A percentile compares a stretch with the other conserved stretches of the same genome.
Conservation (phyloP, 2,797 vertebrate species). For the Labroides dimidiatus region DNA sequence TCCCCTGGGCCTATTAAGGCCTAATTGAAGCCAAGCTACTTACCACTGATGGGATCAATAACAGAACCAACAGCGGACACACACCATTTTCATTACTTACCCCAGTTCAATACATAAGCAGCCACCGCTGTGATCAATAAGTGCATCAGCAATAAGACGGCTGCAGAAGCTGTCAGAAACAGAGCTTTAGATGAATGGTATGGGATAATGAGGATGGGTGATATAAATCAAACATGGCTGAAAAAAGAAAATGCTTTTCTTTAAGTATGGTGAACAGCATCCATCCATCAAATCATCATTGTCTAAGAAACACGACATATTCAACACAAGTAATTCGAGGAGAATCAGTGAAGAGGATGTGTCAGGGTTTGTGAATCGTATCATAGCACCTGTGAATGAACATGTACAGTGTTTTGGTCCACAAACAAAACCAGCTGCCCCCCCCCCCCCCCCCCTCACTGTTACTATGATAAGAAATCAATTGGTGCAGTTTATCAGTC, state of each 20-base stretch:
- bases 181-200: constrained; percentile 34
- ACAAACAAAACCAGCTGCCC: background rate
- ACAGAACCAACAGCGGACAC: constrained; percentile 56
- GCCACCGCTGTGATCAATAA: constrained; percentile 54
- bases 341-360: background rate
- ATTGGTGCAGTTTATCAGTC: constrained; percentile 41
- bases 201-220: constrained; percentile 14
- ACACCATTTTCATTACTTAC: constrained; percentile 79
- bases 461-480: constrained; percentile 49
- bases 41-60: constrained; percentile 79
- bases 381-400: no score
- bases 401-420: no score
- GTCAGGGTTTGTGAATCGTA: no score
- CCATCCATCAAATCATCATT: background rate
- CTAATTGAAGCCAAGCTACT: constrained; percentile 76
- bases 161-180: constrained; percentile 46
- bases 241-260: constrained; percentile 9
- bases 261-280: constrained; percentile 4
- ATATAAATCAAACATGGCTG: constrained; percentile 1
- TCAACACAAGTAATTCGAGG: background rate
- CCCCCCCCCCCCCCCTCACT: constrained; percentile 20
- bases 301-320: background rate
- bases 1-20: constrained; percentile 64
- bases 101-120: constrained; percentile 64
- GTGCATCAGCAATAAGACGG: constrained; percentile 49